Percentiles rank a stretch among this genome's conserved stretches.
Evolutionary conservation across 2,113 vertebrate species (phyloP).

Genomic region (Engystomops pustulosus): DNA sequence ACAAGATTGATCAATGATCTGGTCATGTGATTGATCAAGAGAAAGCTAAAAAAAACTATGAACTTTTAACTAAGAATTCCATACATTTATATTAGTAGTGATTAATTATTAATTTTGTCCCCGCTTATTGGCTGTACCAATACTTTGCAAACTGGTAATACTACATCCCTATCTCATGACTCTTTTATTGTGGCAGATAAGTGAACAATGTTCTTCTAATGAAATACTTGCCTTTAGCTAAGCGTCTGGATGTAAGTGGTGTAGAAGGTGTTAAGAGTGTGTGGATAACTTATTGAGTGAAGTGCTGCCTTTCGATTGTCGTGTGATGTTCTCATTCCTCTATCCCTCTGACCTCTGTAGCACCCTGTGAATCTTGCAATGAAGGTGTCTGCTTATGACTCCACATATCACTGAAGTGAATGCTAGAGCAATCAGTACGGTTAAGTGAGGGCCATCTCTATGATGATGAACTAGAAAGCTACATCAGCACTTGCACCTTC

Average conservation of each 20-base stretch:
- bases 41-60: too few species aligned
- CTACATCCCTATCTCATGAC: too few species aligned
- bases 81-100: too few species aligned
- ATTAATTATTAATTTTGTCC: too few species aligned
- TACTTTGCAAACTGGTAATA: too few species aligned
- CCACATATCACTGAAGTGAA: conserved; percentile 43
- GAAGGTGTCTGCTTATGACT: conserved; percentile 42
- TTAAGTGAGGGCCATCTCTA: conserved; percentile 29
- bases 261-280: conserved; percentile 1
- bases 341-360: conserved; percentile 40
- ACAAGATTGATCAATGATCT: too few species aligned
- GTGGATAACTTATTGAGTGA: conserved; percentile 18
- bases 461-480: conserved; percentile 44
- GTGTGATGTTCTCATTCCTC: conserved; percentile 35
- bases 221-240: not conserved
- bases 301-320: not conserved
- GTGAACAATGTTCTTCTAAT: not conserved
- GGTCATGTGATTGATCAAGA: too few species aligned
- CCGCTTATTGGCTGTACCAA: too few species aligned
- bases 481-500: conserved; percentile 32
- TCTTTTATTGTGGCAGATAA: not conserved
- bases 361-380: conserved; percentile 44
- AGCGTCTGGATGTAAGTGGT: not conserved
- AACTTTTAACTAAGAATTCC: too few species aligned
- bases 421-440: conserved; percentile 40